Evolutionary conservation across 2,888 invertebrate genomes (phyloP).

Genomic region (Platycnemis pennipes): DNA sequence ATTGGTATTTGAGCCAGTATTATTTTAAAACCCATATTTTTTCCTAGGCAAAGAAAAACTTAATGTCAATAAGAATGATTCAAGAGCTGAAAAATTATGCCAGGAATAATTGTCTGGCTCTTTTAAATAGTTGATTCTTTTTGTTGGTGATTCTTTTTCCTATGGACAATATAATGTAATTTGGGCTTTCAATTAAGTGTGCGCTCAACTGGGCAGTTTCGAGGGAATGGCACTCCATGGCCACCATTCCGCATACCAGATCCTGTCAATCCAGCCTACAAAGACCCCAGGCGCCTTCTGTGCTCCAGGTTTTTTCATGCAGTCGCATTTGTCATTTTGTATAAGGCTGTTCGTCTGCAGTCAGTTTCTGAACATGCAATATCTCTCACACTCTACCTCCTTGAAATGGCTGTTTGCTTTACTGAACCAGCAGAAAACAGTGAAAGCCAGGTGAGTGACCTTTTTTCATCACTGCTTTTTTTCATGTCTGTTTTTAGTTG

Average conservation of each 20-base stretch:
- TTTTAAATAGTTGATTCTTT: no score
- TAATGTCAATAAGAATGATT: no score
- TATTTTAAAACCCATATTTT: no score
- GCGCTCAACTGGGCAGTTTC: constrained; percentile 82
- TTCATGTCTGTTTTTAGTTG: constrained; percentile 63
- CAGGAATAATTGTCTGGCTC: no score
- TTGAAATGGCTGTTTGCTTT: constrained; percentile 89
- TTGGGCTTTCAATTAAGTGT: constrained; percentile 78
- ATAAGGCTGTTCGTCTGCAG: constrained; percentile 89
- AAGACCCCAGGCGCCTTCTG: constrained; percentile 85
- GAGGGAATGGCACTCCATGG: constrained; percentile 84
- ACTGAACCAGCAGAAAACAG: constrained; percentile 74
- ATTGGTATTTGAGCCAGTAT: no score
- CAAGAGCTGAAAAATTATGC: no score
- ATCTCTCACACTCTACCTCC: constrained; percentile 91
- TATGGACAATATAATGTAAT: neutral
- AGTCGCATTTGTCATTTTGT: constrained; percentile 89
- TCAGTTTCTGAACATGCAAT: constrained; percentile 93
- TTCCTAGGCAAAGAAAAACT: no score
- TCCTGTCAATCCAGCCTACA: constrained; percentile 83
- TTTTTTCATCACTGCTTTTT: constrained; percentile 50
- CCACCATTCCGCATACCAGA: constrained; percentile 90
- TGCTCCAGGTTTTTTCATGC: constrained; percentile 85
- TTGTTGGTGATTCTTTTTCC: no score
- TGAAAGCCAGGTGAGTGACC: constrained; percentile 71